phyloP scores from a whole-genome alignment of 2,797 vertebrate genomes.

The Lithobates sylvaticus region DNA sequence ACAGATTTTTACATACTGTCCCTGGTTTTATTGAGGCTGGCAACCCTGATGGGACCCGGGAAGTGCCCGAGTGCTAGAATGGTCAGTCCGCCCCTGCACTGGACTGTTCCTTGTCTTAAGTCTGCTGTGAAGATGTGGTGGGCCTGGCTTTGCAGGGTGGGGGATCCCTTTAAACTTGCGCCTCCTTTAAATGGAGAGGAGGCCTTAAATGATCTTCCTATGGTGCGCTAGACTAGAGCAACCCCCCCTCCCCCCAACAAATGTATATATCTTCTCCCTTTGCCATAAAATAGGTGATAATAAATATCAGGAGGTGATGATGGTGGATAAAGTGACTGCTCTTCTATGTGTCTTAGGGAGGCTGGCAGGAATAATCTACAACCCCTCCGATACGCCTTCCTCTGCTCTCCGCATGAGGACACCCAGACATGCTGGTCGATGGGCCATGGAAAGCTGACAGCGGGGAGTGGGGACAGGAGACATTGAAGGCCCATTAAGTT shows the following conservation, averaged over 20 bases:
- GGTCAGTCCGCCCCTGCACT: no score
- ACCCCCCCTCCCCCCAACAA: neutral
- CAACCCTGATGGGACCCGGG: no score
- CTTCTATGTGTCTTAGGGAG: neutral
- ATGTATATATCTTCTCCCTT: neutral
- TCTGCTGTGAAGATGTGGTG: no score
- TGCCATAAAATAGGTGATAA: neutral
- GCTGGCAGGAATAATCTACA: slow-evolving; percentile 3
- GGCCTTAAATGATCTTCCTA: no score
- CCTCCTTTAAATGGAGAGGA: no score
- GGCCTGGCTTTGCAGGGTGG: no score
- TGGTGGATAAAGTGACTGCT: neutral
- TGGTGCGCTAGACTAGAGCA: neutral
- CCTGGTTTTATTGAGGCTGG: no score
- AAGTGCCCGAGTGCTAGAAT: no score
- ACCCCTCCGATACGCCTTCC: slow-evolving; percentile 3
- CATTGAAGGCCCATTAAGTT: slow-evolving; percentile 57
- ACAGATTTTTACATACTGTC: no score
- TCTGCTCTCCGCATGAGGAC: slow-evolving; percentile 19
- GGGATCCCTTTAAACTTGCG: no score
- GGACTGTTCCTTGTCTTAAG: no score
- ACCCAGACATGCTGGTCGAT: slow-evolving; percentile 30
- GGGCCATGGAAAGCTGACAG: slow-evolving; percentile 39
- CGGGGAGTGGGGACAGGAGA: slow-evolving; percentile 21
- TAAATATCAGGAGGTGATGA: neutral